Evolutionary conservation across 2,113 vertebrate genomes (phyloP).

Genomic region (Sylvia atricapilla): DNA sequence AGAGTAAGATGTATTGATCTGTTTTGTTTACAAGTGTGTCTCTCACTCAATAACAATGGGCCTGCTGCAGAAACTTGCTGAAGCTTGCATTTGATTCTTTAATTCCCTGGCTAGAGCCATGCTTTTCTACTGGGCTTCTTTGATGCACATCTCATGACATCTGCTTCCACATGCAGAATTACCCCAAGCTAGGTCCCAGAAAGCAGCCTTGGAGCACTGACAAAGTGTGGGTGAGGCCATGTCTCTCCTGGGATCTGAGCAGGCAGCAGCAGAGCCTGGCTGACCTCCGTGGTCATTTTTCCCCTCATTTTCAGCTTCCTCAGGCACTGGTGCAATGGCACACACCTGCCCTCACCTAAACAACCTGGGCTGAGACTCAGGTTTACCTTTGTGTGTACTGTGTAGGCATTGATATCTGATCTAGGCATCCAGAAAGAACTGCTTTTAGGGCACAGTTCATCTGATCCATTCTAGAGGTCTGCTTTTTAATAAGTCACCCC

Average conservation of each 20-base stretch:
- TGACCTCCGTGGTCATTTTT: fast-evolving
- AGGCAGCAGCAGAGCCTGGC: not conserved
- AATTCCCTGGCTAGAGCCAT: not conserved
- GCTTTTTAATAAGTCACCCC: not conserved
- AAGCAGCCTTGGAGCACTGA: not conserved
- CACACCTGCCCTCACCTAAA: not conserved
- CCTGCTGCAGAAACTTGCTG: not conserved
- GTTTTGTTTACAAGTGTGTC: not conserved
- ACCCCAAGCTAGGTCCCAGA: not conserved
- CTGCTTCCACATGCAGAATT: not conserved
- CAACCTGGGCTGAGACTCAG: not conserved
- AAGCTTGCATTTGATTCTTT: not conserved
- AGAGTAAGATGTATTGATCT: not conserved
- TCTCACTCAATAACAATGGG: not conserved
- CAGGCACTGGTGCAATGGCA: fast-evolving
- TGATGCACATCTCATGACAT: not conserved
- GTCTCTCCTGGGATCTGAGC: not conserved
- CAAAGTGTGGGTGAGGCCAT: fast-evolving
- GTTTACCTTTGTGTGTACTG: not conserved
- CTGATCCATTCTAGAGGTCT: not conserved
- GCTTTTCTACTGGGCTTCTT: not conserved
- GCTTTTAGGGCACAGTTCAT: not conserved
- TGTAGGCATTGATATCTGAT: not conserved
- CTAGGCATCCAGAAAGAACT: not conserved
- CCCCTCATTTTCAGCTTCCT: not conserved